Evolutionary conservation across 2,888 invertebrate species (phyloP).

Genomic region (Cylindroiulus punctatus): DNA sequence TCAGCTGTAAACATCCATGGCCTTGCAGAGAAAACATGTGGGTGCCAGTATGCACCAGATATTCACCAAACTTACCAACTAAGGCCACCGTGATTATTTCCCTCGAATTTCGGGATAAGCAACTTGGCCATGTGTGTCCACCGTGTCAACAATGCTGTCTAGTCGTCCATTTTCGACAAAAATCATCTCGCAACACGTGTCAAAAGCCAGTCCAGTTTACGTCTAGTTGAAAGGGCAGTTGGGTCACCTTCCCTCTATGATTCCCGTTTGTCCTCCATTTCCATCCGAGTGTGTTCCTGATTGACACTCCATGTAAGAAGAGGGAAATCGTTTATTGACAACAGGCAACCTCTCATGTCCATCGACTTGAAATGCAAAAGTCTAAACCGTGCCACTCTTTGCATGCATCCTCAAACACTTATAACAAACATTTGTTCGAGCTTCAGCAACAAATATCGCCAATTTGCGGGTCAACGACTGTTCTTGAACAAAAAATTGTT

Average conservation of each 20-base stretch:
- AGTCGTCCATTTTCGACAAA: neutral
- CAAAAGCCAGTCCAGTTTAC: neutral
- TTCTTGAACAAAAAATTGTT: too few relatives aligned
- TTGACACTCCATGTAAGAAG: constrained; percentile 9
- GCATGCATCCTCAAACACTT: too few relatives aligned
- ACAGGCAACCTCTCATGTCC: neutral
- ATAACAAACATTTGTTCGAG: too few relatives aligned
- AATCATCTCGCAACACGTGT: neutral
- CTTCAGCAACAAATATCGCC: too few relatives aligned
- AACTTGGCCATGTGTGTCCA: neutral
- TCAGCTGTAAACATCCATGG: neutral
- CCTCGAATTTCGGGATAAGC: neutral
- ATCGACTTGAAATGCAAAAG: neutral
- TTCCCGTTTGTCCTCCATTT: constrained; percentile 2
- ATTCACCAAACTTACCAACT: neutral
- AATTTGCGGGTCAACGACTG: too few relatives aligned
- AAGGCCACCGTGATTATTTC: neutral
- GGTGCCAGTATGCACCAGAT: neutral
- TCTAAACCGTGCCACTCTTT: neutral
- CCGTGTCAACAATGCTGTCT: neutral
- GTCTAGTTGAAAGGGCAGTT: neutral
- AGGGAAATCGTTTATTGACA: constrained; percentile 3
- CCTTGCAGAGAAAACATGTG: neutral
- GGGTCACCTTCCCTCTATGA: neutral
- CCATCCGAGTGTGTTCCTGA: neutral